Conservation (phyloP, 2,888 invertebrate species). For the Drepana falcataria region DNA sequence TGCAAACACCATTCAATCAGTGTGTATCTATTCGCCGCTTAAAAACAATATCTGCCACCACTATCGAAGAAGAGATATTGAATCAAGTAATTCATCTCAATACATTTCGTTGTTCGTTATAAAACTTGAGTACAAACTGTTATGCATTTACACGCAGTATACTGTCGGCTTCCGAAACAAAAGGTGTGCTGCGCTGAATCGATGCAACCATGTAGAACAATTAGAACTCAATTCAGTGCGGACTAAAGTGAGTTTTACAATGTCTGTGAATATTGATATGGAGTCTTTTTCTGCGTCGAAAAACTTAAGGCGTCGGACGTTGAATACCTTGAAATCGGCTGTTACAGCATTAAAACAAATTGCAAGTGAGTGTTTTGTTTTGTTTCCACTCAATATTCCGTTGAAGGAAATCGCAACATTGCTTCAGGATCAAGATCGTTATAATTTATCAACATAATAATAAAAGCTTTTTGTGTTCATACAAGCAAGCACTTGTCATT, state of each 20-base stretch:
- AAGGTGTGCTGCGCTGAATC: constrained; percentile 40
- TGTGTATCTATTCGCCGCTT: not conserved
- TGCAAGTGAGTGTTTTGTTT: constrained; percentile 54
- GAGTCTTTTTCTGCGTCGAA: constrained; percentile 66
- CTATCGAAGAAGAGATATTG: constrained; percentile 22
- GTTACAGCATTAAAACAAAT: constrained; percentile 70
- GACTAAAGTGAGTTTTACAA: constrained; percentile 31
- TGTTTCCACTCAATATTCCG: not conserved
- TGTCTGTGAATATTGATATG: constrained; percentile 70
- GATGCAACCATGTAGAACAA: constrained; percentile 17
- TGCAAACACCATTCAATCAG: not conserved
- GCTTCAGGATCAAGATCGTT: too few species aligned
- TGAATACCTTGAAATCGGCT: constrained; percentile 68
- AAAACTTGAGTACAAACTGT: constrained; percentile 55
- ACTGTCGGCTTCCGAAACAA: constrained; percentile 60
- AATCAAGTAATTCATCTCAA: constrained; percentile 36
- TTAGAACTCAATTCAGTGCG: constrained; percentile 7
- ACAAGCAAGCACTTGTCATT: too few species aligned
- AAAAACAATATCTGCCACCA: constrained; percentile 20
- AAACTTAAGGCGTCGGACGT: constrained; percentile 64
- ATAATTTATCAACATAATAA: too few species aligned
- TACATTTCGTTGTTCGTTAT: constrained; percentile 41
- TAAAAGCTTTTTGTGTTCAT: too few species aligned
- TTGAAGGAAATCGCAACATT: not conserved
- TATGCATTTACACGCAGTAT: constrained; percentile 70